Conservation (phyloP, 2,888 invertebrate species). For the Allygus modestus region DNA sequence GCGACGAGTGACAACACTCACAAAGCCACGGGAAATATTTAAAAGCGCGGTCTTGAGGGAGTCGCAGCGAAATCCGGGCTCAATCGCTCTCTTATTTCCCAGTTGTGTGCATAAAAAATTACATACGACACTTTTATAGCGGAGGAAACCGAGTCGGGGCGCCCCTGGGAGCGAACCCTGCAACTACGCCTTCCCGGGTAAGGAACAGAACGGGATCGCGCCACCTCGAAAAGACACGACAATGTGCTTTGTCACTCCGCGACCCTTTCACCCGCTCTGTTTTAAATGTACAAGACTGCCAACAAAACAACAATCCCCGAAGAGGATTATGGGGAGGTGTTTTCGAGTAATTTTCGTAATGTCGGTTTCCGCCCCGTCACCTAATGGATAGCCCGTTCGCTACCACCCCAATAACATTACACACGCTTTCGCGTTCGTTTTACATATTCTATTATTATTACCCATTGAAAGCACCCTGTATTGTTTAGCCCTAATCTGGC, state of each 20-base stretch:
- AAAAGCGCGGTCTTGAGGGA: constrained; percentile 42
- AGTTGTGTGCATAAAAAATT: constrained; percentile 54
- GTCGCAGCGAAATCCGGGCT: constrained; percentile 14
- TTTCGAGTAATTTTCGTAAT: constrained; percentile 65
- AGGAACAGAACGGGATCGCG: not conserved
- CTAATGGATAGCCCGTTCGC: constrained; percentile 52
- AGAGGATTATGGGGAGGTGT: constrained; percentile 46
- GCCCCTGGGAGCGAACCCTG: not conserved
- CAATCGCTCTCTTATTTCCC: constrained; percentile 55
- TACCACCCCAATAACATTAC: constrained; percentile 23
- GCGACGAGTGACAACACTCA: not conserved
- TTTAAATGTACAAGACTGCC: not conserved
- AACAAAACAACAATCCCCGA: constrained; percentile 48
- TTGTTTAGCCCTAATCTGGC: constrained; percentile 58
- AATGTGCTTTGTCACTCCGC: constrained; percentile 10
- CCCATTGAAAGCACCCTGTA: constrained; percentile 40
- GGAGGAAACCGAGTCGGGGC: not conserved
- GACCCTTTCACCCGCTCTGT: not conserved
- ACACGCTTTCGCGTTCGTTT: constrained; percentile 53
- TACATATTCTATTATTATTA: constrained; percentile 61
- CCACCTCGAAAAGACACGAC: constrained; percentile 36
- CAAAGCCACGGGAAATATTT: constrained; percentile 39
- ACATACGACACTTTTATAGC: constrained; percentile 5
- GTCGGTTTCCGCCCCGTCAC: constrained; percentile 58
- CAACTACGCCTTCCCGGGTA: not conserved